Evolutionary conservation across 1,140 invertebrate genomes (phyloP).

Genomic region (Amyelois transitella): DNA sequence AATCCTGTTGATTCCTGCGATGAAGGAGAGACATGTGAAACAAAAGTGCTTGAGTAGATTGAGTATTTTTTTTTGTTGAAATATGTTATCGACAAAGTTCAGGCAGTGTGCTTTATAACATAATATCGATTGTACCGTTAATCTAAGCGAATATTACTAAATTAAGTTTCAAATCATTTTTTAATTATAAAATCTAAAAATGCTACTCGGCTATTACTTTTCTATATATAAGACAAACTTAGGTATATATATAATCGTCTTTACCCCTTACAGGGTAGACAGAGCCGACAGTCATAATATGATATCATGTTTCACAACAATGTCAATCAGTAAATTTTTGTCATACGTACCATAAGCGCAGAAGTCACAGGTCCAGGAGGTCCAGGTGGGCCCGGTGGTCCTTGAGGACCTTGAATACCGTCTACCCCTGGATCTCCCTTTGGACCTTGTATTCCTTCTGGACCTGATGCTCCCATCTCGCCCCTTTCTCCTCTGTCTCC

Average conservation of each 20-base stretch:
- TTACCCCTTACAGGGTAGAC: too few species aligned
- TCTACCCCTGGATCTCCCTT: constrained; percentile 82
- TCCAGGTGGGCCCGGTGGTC: constrained; percentile 81
- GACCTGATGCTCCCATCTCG: constrained; percentile 76
- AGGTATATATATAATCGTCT: too few species aligned
- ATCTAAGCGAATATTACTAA: not conserved
- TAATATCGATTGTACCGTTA: too few species aligned
- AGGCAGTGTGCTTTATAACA: too few species aligned
- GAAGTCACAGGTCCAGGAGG: constrained; percentile 80
- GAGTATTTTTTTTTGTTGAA: constrained; percentile 9
- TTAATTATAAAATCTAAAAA: too few species aligned
- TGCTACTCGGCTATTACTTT: too few species aligned
- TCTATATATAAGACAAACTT: too few species aligned
- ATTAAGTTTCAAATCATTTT: not conserved
- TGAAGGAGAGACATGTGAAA: constrained; percentile 7
- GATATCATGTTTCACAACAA: too few species aligned
- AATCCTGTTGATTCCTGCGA: constrained; percentile 74
- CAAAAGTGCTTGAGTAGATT: not conserved
- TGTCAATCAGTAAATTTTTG: too few species aligned
- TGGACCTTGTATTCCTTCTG: constrained; percentile 80
- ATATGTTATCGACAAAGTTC: not conserved
- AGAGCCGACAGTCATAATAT: too few species aligned
- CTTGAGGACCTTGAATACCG: constrained; percentile 79
- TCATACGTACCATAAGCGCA: constrained; percentile 38
- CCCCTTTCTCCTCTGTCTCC: constrained; percentile 80